These are phyloP conservation scores for Brachionus plicatilis DNA, from an alignment of 1,140 invertebrate species.

Conservation along the genomic window DNA sequence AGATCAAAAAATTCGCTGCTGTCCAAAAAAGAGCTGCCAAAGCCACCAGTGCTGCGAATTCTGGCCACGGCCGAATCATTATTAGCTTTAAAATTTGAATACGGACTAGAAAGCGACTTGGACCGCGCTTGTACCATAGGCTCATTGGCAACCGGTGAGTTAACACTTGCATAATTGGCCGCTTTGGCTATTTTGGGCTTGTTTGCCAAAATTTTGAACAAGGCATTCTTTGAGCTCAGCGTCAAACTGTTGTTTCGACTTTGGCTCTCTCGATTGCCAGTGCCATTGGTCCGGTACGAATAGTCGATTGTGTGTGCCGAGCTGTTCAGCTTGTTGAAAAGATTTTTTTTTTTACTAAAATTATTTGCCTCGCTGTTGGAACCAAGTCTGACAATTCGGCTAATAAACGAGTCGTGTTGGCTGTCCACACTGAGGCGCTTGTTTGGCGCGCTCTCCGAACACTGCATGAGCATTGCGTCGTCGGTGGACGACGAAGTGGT, in stretches of 20 bases:
- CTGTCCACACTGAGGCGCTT: not conserved
- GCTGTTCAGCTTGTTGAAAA: slow-evolving; percentile 16
- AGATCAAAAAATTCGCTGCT: not conserved
- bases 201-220: not conserved
- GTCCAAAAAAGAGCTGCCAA: not conserved
- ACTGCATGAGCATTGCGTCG: not conserved
- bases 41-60: not conserved
- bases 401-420: not conserved
- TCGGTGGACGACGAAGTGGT: not conserved
- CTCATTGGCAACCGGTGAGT: not conserved
- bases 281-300: not conserved
- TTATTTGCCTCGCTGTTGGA: not conserved
- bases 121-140: not conserved
- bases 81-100: not conserved
- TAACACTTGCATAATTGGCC: not conserved
- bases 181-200: not conserved
- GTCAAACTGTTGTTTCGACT: not conserved
- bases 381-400: not conserved
- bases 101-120: not conserved
- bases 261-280: not conserved
- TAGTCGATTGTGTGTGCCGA: not conserved
- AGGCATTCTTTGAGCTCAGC: not conserved
- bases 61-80: not conserved
- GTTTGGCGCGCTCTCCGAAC: not conserved
- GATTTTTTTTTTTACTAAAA: slow-evolving; percentile 22